Percentiles rank a stretch among this genome's conserved stretches.
These are phyloP conservation scores for Gila orcuttii DNA, from an alignment of 2,113 vertebrate genomes.

Conservation along the genomic window DNA sequence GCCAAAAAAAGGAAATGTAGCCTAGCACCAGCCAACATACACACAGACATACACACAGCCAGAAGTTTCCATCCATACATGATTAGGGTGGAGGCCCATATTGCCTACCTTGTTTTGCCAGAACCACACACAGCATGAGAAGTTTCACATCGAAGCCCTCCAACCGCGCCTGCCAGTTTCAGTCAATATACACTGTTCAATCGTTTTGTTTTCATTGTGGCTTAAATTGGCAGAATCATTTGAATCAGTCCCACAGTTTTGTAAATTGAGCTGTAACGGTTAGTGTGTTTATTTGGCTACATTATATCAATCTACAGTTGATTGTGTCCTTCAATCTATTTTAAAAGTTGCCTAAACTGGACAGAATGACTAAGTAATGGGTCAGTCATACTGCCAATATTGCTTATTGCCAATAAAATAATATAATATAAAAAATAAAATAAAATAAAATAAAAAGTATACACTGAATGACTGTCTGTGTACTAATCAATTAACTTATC, in stretches of 20 bases:
- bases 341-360: neutral
- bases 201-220: slow-evolving; percentile 13
- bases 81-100: slow-evolving; percentile 34
- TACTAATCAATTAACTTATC: too few relatives aligned
- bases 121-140: slow-evolving; percentile 25
- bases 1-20: slow-evolving; percentile 47
- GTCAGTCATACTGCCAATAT: neutral
- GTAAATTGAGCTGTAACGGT: neutral
- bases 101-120: slow-evolving; percentile 31
- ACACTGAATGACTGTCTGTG: too few relatives aligned
- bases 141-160: slow-evolving; percentile 24
- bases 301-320: neutral
- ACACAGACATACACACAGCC: slow-evolving; percentile 32
- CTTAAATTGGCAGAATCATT: neutral
- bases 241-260: slow-evolving; percentile 1
- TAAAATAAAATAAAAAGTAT: too few relatives aligned
- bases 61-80: slow-evolving; percentile 38
- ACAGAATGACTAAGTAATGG: neutral
- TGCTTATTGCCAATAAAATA: neutral
- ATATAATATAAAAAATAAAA: neutral
- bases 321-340: neutral
- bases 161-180: neutral
- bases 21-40: slow-evolving; percentile 36
- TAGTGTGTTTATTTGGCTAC: neutral
- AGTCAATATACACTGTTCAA: neutral